These are phyloP conservation scores for Brachionichthys hirsutus DNA, from an alignment of 2,113 vertebrate species.

Conservation along the genomic window DNA sequence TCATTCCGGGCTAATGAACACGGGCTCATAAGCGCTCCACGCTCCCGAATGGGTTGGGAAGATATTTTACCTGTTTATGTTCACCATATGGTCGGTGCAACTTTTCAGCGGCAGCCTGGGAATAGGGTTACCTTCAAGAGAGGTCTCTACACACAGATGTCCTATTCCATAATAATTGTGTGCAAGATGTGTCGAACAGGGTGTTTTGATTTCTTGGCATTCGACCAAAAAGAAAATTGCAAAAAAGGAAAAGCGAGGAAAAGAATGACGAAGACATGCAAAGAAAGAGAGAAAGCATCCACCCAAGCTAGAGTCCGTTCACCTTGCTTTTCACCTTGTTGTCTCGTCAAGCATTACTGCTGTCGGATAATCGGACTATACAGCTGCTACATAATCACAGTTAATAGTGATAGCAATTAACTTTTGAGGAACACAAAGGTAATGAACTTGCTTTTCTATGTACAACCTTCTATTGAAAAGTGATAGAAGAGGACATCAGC, in stretches of 20 bases:
- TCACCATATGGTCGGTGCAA: conserved; percentile 56
- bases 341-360: not conserved
- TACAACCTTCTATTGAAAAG: too few relatives aligned
- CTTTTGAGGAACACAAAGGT: too few relatives aligned
- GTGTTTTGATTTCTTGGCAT: not conserved
- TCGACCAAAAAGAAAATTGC: too few relatives aligned
- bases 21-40: conserved; percentile 33
- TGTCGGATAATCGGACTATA: too few relatives aligned
- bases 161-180: conserved; percentile 15
- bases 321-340: not conserved
- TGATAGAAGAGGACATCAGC: too few relatives aligned
- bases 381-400: too few relatives aligned
- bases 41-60: conserved; percentile 38
- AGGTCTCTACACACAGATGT: conserved; percentile 12
- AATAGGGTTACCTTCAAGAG: conserved; percentile 49
- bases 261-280: too few relatives aligned
- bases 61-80: conserved; percentile 59
- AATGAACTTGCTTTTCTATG: too few relatives aligned
- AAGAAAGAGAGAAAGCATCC: too few relatives aligned
- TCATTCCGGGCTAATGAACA: conserved; percentile 62
- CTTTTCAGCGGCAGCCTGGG: conserved; percentile 30
- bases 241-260: too few relatives aligned
- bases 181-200: not conserved
- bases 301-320: too few relatives aligned
- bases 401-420: too few relatives aligned